These are phyloP conservation scores for Electrona antarctica DNA, from an alignment of 2,113 vertebrate species.

Conservation along the genomic window DNA sequence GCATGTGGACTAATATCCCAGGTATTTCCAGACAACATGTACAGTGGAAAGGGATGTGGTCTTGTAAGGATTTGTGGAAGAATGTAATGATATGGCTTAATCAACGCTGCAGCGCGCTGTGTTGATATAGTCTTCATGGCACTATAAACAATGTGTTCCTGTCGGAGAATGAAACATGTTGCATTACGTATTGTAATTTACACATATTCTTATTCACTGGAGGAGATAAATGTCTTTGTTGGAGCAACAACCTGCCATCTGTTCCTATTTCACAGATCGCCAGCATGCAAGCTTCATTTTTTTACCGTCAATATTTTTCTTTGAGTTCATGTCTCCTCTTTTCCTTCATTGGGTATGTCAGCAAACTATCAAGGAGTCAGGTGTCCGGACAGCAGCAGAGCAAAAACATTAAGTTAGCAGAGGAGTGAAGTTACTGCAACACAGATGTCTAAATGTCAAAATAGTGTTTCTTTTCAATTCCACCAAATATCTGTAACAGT, in stretches of 20 bases:
- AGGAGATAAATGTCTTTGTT: slow-evolving; percentile 4
- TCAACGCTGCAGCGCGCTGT: slow-evolving; percentile 32
- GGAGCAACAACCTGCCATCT: slow-evolving; percentile 36
- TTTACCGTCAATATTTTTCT: slow-evolving; percentile 58
- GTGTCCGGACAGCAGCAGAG: slow-evolving; percentile 34
- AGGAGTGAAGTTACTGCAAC: slow-evolving; percentile 53
- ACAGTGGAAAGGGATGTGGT: slow-evolving; percentile 61
- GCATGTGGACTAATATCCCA: slow-evolving; percentile 47
- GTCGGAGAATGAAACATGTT: slow-evolving; percentile 36
- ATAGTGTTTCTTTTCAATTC: slow-evolving; percentile 18
- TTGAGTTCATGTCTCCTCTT: slow-evolving; percentile 50
- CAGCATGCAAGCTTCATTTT: slow-evolving; percentile 46
- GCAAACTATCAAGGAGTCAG: slow-evolving; percentile 39
- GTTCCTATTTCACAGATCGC: slow-evolving; percentile 49
- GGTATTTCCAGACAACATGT: slow-evolving; percentile 48
- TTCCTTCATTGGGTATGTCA: slow-evolving; percentile 44
- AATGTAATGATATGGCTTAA: slow-evolving; percentile 52
- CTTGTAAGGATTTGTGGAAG: slow-evolving; percentile 39
- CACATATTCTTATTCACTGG: slow-evolving; percentile 33
- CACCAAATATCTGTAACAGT: slow-evolving; percentile 14
- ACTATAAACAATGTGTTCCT: slow-evolving; percentile 60
- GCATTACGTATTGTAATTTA: slow-evolving; percentile 29
- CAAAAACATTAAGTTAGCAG: slow-evolving; percentile 36
- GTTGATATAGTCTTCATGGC: slow-evolving; percentile 58
- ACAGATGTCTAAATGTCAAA: slow-evolving; percentile 59